Percentiles rank a stretch among this genome's conserved stretches.
phyloP scores from a whole-genome alignment of 2,888 invertebrate species.

The Dolichomitus sp. region DNA sequence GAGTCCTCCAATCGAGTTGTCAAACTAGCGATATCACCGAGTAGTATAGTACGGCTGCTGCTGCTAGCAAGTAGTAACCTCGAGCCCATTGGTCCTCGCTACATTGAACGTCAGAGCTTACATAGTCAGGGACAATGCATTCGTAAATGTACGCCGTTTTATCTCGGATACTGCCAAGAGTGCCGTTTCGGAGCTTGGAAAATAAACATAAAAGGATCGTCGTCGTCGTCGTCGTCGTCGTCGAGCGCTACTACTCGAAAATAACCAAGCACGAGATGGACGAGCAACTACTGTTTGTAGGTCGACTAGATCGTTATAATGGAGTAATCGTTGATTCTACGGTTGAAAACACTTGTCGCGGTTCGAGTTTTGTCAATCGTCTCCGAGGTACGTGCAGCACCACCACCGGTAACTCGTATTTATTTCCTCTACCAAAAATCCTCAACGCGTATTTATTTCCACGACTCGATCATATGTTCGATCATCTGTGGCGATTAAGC shows the following conservation, averaged over 20 bases:
- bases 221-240: too few relatives aligned
- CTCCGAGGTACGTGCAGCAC: conserved; percentile 88
- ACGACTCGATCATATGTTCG: conserved; percentile 2
- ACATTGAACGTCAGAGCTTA: too few relatives aligned
- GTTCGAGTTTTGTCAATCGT: conserved; percentile 87
- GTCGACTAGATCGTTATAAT: conserved; percentile 89
- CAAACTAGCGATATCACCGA: too few relatives aligned
- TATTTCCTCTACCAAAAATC: too few relatives aligned
- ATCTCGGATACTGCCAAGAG: conserved; percentile 33
- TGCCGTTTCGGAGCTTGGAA: conserved; percentile 10
- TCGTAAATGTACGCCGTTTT: conserved; percentile 51
- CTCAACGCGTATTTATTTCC: too few relatives aligned
- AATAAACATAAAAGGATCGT: not conserved
- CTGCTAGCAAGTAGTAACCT: not conserved
- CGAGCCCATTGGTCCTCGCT: not conserved
- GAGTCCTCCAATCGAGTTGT: too few relatives aligned
- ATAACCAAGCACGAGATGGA: not conserved
- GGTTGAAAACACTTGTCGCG: conserved; percentile 87
- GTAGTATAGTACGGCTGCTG: too few relatives aligned
- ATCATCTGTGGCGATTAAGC: not conserved
- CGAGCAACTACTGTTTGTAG: conserved; percentile 83
- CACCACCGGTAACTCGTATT: too few relatives aligned
- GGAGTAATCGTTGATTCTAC: conserved; percentile 92
- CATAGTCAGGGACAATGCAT: conserved; percentile 20
- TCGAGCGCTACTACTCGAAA: not conserved